Percentiles rank a stretch among this genome's conserved stretches.
Conservation (phyloP, 2,888 invertebrate genomes). For the Halictus ligatus region DNA sequence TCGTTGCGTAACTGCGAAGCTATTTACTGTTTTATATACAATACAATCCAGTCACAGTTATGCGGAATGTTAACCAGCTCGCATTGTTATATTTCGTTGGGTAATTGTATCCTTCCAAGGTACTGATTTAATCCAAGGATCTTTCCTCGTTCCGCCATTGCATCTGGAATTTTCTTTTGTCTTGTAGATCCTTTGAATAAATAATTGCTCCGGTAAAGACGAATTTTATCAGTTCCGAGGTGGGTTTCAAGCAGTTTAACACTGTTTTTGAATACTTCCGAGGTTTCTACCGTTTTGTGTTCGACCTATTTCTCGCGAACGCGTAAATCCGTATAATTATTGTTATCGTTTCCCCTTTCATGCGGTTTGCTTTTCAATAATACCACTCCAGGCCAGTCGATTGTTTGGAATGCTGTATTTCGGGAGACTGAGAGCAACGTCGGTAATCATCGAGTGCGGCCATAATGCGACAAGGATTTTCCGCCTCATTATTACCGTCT, state of each 20-base stretch:
- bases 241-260: no score
- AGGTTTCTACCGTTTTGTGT: background rate
- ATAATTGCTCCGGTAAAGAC: no score
- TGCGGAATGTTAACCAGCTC: background rate
- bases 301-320: background rate
- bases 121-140: background rate
- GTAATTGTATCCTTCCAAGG: background rate
- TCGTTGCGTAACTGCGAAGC: background rate
- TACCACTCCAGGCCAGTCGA: background rate
- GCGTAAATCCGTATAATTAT: background rate
- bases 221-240: no score
- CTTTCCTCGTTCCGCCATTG: background rate
- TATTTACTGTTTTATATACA: background rate
- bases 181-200: no score
- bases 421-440: background rate
- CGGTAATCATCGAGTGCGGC: slow-evolving; percentile 25
- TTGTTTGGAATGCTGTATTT: background rate
- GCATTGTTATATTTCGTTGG: background rate
- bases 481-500: slow-evolving; percentile 36
- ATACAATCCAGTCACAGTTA: background rate
- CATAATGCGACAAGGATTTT: slow-evolving; percentile 31
- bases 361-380: background rate
- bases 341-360: background rate
- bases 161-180: background rate
- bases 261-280: background rate